These are phyloP conservation scores for Monomorium pharaonis DNA, from an alignment of 1,140 invertebrate genomes.

Conservation along the genomic window DNA sequence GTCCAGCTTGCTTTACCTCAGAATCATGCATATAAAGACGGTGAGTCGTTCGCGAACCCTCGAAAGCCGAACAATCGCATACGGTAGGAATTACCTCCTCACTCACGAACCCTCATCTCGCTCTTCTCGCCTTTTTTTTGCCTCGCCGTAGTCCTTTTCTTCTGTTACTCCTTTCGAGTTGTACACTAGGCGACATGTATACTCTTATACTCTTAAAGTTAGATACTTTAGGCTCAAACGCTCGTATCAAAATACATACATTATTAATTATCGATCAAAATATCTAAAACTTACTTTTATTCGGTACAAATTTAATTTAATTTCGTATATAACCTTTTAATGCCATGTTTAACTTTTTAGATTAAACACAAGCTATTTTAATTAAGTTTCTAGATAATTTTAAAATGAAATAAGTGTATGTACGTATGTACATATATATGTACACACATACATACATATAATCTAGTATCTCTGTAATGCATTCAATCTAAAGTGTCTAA, in stretches of 20 bases:
- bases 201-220: neutral
- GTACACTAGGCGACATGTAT: constrained; percentile 37
- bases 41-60: constrained; percentile 72
- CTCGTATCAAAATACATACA: neutral
- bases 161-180: constrained; percentile 58
- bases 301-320: neutral
- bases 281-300: neutral
- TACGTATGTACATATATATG: too few species aligned
- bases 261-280: neutral
- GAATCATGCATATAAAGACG: constrained; percentile 55
- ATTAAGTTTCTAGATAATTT: neutral
- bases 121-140: neutral
- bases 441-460: too few species aligned
- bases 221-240: neutral
- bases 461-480: too few species aligned
- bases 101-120: constrained; percentile 74
- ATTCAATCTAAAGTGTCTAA: neutral
- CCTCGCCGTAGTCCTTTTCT: constrained; percentile 21
- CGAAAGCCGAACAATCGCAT: constrained; percentile 71
- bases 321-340: neutral
- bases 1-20: constrained; percentile 41
- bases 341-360: neutral
- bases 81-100: constrained; percentile 74
- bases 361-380: neutral
- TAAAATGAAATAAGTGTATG: too few species aligned